Conservation (phyloP, 2,888 invertebrate genomes). For the Boloria selene region DNA sequence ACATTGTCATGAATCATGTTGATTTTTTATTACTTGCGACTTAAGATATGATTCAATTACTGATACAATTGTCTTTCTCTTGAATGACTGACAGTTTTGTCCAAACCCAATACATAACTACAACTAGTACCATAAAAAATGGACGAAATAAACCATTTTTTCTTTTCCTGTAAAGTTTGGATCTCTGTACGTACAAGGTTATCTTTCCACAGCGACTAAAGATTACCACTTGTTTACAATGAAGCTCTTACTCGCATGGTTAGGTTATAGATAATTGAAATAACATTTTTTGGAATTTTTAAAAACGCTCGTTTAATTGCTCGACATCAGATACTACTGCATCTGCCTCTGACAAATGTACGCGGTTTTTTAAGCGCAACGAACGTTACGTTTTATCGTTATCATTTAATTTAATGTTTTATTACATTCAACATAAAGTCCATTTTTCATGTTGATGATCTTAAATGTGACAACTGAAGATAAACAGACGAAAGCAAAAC, state of each 20-base stretch:
- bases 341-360: slow-evolving; percentile 80
- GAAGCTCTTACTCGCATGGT: not conserved
- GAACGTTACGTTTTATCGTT: slow-evolving; percentile 56
- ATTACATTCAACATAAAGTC: slow-evolving; percentile 25
- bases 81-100: too few relatives aligned
- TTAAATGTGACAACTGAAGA: slow-evolving; percentile 36
- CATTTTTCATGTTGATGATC: slow-evolving; percentile 19
- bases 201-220: too few relatives aligned
- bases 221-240: too few relatives aligned
- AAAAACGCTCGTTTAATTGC: slow-evolving; percentile 48
- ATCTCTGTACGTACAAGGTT: too few relatives aligned
- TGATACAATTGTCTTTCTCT: too few relatives aligned
- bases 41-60: too few relatives aligned
- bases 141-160: too few relatives aligned
- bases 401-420: slow-evolving; percentile 39
- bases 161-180: too few relatives aligned
- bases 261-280: not conserved
- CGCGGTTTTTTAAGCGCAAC: slow-evolving; percentile 78
- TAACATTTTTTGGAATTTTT: not conserved
- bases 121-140: too few relatives aligned
- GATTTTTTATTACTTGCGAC: too few relatives aligned
- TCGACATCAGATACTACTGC: slow-evolving; percentile 67
- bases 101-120: too few relatives aligned
- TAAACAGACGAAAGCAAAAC: slow-evolving; percentile 39
- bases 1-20: too few relatives aligned